phyloP scores from a whole-genome alignment of 2,797 vertebrate genomes.

The Clarias laeviceps region DNA sequence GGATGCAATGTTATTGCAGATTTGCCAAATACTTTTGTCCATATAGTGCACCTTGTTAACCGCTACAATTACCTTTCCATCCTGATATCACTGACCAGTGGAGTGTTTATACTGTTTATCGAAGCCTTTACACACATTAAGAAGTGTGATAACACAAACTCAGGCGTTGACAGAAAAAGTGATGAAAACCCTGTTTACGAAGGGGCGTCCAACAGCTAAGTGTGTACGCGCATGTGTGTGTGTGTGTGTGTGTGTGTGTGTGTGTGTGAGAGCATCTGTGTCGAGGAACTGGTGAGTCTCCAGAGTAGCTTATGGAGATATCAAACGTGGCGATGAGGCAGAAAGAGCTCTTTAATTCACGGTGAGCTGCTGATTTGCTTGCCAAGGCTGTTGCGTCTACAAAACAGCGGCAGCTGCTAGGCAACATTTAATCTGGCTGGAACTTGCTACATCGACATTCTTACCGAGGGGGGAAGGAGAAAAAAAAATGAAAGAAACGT shows the following conservation, averaged over 20 bases:
- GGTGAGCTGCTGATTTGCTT: slow-evolving; percentile 54
- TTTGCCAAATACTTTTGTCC: no score
- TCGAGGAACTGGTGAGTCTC: slow-evolving; percentile 48
- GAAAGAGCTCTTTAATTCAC: slow-evolving; percentile 61
- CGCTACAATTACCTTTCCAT: no score
- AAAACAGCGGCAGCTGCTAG: slow-evolving; percentile 58
- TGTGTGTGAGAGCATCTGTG: slow-evolving; percentile 38
- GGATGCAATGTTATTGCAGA: no score
- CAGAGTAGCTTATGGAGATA: slow-evolving; percentile 59
- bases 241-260: slow-evolving; percentile 15
- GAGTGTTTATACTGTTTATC: not conserved
- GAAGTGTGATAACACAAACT: not conserved
- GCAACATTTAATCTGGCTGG: slow-evolving; percentile 58
- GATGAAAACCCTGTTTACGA: not conserved
- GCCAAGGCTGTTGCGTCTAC: slow-evolving; percentile 57
- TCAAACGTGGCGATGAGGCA: slow-evolving; percentile 64
- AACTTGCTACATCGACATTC: slow-evolving; percentile 60
- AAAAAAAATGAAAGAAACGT: slow-evolving; percentile 16
- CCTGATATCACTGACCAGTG: not conserved
- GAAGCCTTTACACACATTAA: not conserved
- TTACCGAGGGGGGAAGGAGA: not conserved
- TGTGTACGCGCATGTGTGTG: not conserved
- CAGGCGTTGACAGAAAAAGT: not conserved
- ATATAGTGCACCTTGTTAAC: no score
- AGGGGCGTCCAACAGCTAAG: not conserved